Evolutionary conservation across 2,797 vertebrate species (phyloP).

Genomic region (Anabas testudineus): DNA sequence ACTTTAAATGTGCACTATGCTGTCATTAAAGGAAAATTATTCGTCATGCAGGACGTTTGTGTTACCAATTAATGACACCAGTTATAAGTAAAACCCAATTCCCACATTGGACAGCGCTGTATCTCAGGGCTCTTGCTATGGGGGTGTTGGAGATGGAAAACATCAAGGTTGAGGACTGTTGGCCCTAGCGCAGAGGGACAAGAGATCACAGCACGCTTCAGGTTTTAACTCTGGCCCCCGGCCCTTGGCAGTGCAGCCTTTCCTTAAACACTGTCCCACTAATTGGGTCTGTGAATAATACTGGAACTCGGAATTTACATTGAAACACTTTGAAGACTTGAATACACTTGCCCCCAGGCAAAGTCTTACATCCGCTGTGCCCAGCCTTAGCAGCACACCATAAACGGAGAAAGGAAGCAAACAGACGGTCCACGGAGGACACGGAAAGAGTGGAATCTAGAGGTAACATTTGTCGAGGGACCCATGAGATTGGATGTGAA

Average conservation of each 20-base stretch:
- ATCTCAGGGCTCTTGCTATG: not conserved
- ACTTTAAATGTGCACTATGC: too few relatives aligned
- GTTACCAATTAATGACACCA: not conserved
- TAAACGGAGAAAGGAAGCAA: slow-evolving; percentile 54
- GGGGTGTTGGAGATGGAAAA: slow-evolving; percentile 27
- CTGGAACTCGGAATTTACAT: slow-evolving; percentile 62
- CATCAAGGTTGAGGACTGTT: slow-evolving; percentile 25
- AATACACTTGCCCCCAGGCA: slow-evolving; percentile 39
- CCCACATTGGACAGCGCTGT: slow-evolving; percentile 7
- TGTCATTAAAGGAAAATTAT: not conserved
- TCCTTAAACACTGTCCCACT: slow-evolving; percentile 49
- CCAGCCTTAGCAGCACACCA: slow-evolving; percentile 12
- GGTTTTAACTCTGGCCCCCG: slow-evolving; percentile 49
- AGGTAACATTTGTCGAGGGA: slow-evolving; percentile 60
- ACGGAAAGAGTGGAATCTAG: slow-evolving; percentile 26
- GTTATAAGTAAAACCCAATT: not conserved
- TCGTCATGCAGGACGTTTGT: not conserved
- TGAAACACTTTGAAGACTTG: slow-evolving; percentile 68
- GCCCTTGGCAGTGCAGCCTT: slow-evolving; percentile 29
- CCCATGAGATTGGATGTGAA: slow-evolving; percentile 58
- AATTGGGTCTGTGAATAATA: slow-evolving; percentile 67
- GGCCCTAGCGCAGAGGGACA: slow-evolving; percentile 33
- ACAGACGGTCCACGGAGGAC: slow-evolving; percentile 51
- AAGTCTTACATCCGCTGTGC: slow-evolving; percentile 44
- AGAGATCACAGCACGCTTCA: slow-evolving; percentile 59